A percentile compares a stretch with the other conserved stretches of the same genome.
Conservation (phyloP, 2,888 invertebrate genomes). For the Caenorhabditis wallacei region DNA sequence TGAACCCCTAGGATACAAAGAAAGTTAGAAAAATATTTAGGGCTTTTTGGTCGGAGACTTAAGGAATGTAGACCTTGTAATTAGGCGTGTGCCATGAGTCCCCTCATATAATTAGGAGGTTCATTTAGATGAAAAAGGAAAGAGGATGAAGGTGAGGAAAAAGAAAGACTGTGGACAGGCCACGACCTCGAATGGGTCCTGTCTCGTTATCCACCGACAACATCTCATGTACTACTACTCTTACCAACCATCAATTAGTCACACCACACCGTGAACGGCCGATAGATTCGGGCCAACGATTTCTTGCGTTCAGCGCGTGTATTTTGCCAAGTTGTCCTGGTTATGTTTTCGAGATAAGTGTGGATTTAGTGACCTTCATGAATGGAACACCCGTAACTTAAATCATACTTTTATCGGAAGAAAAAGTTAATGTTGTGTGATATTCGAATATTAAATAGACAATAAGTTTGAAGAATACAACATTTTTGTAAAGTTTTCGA, state of each 20-base stretch:
- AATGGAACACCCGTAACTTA: conserved; percentile 15
- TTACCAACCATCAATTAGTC: conserved; percentile 67
- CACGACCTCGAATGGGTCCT: conserved; percentile 54
- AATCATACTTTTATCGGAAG: not conserved
- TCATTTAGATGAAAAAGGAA: conserved; percentile 31
- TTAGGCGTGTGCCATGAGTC: conserved; percentile 31
- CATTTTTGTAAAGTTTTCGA: not conserved
- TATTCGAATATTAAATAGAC: not conserved
- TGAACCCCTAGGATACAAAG: not conserved
- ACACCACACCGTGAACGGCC: conserved; percentile 67
- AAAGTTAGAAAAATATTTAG: not conserved
- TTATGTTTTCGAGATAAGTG: conserved; percentile 61
- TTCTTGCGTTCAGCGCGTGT: conserved; percentile 42
- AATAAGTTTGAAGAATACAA: too few species aligned
- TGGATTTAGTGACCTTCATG: conserved; percentile 55
- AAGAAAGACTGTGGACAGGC: conserved; percentile 49
- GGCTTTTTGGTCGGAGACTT: conserved; percentile 23
- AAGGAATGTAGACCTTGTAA: conserved; percentile 32
- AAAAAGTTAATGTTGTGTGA: not conserved
- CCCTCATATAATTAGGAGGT: conserved; percentile 52
- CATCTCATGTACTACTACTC: conserved; percentile 65
- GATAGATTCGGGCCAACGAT: conserved; percentile 62
- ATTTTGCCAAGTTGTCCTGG: conserved; percentile 50
- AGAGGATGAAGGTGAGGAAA: conserved; percentile 15
- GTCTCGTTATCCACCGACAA: conserved; percentile 62